Evolutionary conservation across 2,888 invertebrate species (phyloP).

Genomic region (Chesias legatella): DNA sequence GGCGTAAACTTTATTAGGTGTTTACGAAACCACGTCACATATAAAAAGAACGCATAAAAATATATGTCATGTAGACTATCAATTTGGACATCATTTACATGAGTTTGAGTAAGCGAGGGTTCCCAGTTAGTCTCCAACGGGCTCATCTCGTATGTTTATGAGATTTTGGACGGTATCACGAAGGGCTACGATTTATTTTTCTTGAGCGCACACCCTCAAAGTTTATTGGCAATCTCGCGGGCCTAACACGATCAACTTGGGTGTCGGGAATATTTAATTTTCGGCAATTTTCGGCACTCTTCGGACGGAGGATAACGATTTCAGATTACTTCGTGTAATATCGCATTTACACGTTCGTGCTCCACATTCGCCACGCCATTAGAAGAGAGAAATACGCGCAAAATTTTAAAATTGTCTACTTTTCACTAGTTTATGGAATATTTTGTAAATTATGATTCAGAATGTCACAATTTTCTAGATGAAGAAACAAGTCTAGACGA

Average conservation of each 20-base stretch:
- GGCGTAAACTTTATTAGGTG: constrained; percentile 16
- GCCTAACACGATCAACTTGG: constrained; percentile 74
- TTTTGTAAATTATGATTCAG: no score
- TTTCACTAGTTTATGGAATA: no score
- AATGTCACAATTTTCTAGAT: no score
- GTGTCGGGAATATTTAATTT: constrained; percentile 68
- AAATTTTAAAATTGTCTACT: no score
- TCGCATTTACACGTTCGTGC: no score
- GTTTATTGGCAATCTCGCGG: constrained; percentile 73
- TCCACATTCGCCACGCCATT: no score
- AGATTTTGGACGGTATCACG: constrained; percentile 15
- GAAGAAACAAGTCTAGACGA: no score
- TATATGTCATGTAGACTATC: constrained; percentile 37
- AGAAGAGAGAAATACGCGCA: no score
- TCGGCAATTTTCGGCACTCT: constrained; percentile 50
- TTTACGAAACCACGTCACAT: constrained; percentile 12
- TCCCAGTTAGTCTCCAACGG: constrained; percentile 11
- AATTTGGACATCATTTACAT: constrained; percentile 57
- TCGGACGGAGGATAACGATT: constrained; percentile 41
- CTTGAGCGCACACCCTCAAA: constrained; percentile 21
- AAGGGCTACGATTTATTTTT: constrained; percentile 25
- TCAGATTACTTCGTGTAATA: constrained; percentile 28
- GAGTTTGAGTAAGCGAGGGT: constrained; percentile 40
- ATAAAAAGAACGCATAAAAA: constrained; percentile 15
- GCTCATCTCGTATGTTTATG: constrained; percentile 4